Evolutionary conservation across 2,888 invertebrate genomes (phyloP).

Genomic region (Odiellus spinosus): DNA sequence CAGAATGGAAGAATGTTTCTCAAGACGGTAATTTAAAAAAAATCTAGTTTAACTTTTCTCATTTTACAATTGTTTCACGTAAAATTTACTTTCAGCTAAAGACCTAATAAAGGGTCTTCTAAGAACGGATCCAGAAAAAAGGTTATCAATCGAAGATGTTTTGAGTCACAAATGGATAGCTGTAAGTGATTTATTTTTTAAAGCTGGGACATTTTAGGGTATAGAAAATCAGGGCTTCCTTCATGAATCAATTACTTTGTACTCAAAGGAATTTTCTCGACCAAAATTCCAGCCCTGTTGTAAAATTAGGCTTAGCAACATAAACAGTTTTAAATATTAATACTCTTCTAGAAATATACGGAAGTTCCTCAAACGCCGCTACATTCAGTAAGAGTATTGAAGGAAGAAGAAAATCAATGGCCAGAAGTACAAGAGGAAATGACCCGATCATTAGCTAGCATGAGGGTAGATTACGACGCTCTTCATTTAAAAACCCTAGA

Average conservation of each 20-base stretch:
- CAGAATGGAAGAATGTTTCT: slow-evolving; percentile 90
- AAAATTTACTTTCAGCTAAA: slow-evolving; percentile 45
- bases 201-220: background rate
- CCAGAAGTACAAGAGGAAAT: slow-evolving; percentile 91
- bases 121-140: slow-evolving; percentile 77
- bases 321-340: background rate
- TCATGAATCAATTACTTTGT: slow-evolving; percentile 1
- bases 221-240: background rate
- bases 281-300: background rate
- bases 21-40: slow-evolving; percentile 43
- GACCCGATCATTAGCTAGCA: slow-evolving; percentile 91
- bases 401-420: slow-evolving; percentile 86
- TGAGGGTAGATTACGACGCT: slow-evolving; percentile 94
- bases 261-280: background rate
- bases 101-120: slow-evolving; percentile 87
- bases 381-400: slow-evolving; percentile 70
- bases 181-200: slow-evolving; percentile 36
- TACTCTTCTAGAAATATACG: slow-evolving; percentile 44
- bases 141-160: slow-evolving; percentile 78
- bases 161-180: slow-evolving; percentile 74
- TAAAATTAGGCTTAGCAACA: background rate
- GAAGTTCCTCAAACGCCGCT: slow-evolving; percentile 89
- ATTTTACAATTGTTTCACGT: background rate
- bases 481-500: slow-evolving; percentile 83
- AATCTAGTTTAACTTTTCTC: background rate